These are phyloP conservation scores for Caenorhabditis uteleia DNA, from an alignment of 2,888 invertebrate genomes.

Conservation along the genomic window DNA sequence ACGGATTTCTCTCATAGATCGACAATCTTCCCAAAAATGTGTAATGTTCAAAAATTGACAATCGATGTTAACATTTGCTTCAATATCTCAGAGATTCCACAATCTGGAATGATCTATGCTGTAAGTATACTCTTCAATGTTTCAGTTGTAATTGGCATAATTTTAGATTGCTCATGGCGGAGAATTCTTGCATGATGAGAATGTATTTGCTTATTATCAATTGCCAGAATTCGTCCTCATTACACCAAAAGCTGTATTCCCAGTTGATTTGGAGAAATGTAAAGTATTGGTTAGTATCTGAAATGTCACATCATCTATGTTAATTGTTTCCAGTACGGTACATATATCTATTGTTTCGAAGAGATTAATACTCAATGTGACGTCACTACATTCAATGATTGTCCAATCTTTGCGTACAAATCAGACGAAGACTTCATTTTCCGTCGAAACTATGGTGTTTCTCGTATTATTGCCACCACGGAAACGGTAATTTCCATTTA, in stretches of 20 bases:
- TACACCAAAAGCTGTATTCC: constrained; percentile 31
- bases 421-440: constrained; percentile 37
- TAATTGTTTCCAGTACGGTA: constrained; percentile 40
- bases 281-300: constrained; percentile 45
- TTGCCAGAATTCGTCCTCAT: constrained; percentile 45
- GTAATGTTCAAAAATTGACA: constrained; percentile 37
- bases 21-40: constrained; percentile 45
- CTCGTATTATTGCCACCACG: constrained; percentile 37
- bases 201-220: constrained; percentile 49
- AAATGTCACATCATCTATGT: no score
- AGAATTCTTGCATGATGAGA: constrained; percentile 46
- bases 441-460: constrained; percentile 40
- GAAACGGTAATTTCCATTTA: constrained; percentile 11
- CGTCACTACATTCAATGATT: constrained; percentile 36
- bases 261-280: constrained; percentile 47
- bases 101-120: constrained; percentile 43
- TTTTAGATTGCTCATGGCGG: constrained; percentile 47
- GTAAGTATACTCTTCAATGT: constrained; percentile 10
- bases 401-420: constrained; percentile 38
- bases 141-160: neutral
- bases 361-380: constrained; percentile 36
- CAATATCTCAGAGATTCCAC: constrained; percentile 42
- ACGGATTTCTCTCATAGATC: constrained; percentile 41
- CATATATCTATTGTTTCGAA: constrained; percentile 52
- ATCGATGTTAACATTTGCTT: constrained; percentile 41